Evolutionary conservation across 2,797 vertebrate genomes (phyloP).

Genomic region (Eulemur albifrons): DNA sequence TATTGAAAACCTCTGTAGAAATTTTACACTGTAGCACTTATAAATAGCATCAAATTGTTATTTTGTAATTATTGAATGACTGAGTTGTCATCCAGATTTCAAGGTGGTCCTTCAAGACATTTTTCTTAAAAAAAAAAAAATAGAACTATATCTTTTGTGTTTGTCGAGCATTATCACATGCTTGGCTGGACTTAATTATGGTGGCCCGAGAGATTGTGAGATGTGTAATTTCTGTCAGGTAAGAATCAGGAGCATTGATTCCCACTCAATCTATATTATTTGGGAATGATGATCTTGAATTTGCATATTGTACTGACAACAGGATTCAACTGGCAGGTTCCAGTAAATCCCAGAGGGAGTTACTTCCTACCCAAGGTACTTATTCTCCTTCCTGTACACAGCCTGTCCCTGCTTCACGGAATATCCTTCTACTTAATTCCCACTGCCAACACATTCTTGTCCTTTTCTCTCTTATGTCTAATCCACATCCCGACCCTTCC

Average conservation of each 20-base stretch:
- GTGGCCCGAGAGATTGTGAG: background rate
- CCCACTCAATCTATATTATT: background rate
- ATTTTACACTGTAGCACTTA: background rate
- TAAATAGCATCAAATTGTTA: background rate
- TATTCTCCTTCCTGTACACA: background rate
- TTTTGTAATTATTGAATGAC: background rate
- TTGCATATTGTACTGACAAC: background rate
- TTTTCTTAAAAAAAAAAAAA: slow-evolving; percentile 9
- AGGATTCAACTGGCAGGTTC: background rate
- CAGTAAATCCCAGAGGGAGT: background rate
- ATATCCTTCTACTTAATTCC: background rate
- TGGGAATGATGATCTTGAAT: slow-evolving; percentile 10
- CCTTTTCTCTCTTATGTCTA: background rate
- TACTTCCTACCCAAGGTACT: background rate
- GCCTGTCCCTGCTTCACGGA: background rate
- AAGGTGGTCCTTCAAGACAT: background rate
- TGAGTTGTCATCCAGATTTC: slow-evolving; percentile 19
- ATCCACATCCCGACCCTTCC: background rate
- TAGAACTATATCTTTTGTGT: background rate
- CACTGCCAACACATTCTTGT: background rate
- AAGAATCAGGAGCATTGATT: background rate
- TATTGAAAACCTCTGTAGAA: background rate
- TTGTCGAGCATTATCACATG: background rate
- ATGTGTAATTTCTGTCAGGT: background rate
- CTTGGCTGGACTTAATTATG: background rate